Evolutionary conservation across 2,888 invertebrate genomes (phyloP).

Genomic region (Hemaris fuciformis): DNA sequence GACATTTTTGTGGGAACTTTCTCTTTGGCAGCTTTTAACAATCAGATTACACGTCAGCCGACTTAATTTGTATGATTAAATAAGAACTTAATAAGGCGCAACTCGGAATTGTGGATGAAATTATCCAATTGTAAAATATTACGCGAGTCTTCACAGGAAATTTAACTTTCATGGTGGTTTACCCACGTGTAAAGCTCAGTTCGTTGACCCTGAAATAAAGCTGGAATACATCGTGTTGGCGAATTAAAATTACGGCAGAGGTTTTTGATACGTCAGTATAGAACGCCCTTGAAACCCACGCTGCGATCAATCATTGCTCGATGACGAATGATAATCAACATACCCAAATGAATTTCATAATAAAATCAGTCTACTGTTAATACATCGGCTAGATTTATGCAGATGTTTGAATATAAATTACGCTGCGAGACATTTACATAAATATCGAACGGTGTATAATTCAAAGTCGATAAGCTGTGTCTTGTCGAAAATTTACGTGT

Average conservation of each 20-base stretch:
- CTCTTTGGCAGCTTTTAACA: slow-evolving; percentile 21
- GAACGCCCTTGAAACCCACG: not conserved
- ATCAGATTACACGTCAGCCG: not conserved
- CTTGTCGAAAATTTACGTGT: not conserved
- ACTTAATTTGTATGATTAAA: not conserved
- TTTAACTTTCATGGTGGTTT: slow-evolving; percentile 10
- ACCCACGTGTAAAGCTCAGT: slow-evolving; percentile 32
- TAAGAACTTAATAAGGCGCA: not conserved
- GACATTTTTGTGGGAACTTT: slow-evolving; percentile 39
- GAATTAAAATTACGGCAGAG: not conserved
- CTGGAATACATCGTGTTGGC: not conserved
- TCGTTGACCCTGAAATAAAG: slow-evolving; percentile 36
- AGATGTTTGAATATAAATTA: slow-evolving; percentile 39
- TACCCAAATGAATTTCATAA: not conserved
- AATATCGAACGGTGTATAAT: slow-evolving; percentile 36
- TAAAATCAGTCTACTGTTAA: not conserved
- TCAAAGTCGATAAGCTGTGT: slow-evolving; percentile 29
- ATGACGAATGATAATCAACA: slow-evolving; percentile 19
- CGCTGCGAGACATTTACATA: slow-evolving; percentile 38
- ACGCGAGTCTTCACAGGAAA: slow-evolving; percentile 10
- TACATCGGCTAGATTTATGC: slow-evolving; percentile 33
- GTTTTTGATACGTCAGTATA: not conserved
- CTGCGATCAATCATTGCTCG: slow-evolving; percentile 23
- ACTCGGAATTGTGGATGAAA: not conserved
- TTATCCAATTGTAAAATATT: slow-evolving; percentile 3